phyloP scores from a whole-genome alignment of 2,113 vertebrate species.

The Mustelus asterias region DNA sequence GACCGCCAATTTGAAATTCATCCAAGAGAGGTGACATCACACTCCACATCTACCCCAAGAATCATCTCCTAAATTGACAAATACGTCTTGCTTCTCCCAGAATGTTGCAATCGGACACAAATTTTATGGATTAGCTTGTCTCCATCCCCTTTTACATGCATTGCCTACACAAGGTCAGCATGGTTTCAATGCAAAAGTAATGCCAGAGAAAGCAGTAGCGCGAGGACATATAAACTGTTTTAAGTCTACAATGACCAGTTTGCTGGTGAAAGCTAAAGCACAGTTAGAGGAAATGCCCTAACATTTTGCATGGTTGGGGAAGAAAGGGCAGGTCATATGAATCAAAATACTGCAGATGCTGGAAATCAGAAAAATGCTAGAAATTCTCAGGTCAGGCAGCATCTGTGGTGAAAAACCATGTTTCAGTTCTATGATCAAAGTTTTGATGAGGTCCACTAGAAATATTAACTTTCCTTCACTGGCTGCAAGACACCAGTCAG shows the following conservation, averaged over 20 bases:
- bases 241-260: neutral
- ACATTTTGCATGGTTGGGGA: neutral
- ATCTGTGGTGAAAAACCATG: too few relatives aligned
- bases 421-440: too few relatives aligned
- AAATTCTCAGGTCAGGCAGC: neutral
- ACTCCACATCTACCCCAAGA: too few relatives aligned
- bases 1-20: too few relatives aligned
- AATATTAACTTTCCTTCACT: neutral
- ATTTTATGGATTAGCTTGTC: too few relatives aligned
- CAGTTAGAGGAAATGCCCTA: neutral
- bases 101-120: neutral
- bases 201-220: neutral
- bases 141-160: neutral
- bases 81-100: neutral
- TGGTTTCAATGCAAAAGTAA: neutral
- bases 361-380: neutral
- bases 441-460: neutral
- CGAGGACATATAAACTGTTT: neutral
- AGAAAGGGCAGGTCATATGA: neutral
- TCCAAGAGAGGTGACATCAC: too few relatives aligned
- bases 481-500: too few relatives aligned
- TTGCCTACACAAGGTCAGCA: neutral
- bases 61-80: too few relatives aligned
- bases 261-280: too few relatives aligned
- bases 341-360: neutral